Base-by-base conservation (phyloP, 2,113 vertebrate species). In the Calonectris borealis region DNA sequence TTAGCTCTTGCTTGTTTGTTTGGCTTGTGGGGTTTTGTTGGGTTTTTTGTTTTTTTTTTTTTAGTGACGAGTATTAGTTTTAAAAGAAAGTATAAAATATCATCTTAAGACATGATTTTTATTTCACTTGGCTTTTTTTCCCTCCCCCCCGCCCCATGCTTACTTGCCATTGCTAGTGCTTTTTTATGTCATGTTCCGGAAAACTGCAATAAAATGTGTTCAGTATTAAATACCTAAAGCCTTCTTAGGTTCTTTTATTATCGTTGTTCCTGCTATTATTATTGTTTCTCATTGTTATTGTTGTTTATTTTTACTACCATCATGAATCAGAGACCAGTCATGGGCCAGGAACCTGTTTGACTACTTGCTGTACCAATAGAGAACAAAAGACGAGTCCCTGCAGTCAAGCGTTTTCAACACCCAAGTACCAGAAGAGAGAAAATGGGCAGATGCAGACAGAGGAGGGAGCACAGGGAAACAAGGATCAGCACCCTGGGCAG, bases 1-100 rank as follows among this genome's bases (percentile, higher is more conserved):
- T 86, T 84, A 81, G 72, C 48, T 92, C 44, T 86, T 90, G n/a
- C 27, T 77, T 93, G n/a, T 70, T 79, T 91, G 27, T 85, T 88
- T 88, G 54, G 87, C 48, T 26, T 76, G 57, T 10, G 19, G 15
- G 20, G 16, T 2, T 29, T 44, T 22, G 49, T 40, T 40, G 40
- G 40, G 40, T 10, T 17, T 31, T 6, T 36, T 27, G 38, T 19
- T 25, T 40, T 19, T 36, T 42, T 42, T 54, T n/a, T 65, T 51
- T 73, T 16, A 55, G 11, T 71, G 24, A 65, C 13, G 16, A 72
- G 42, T 82, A 80, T 49, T 62, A 61, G 7, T 77, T 44, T 84
- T 3, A 54, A 55, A 71, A 60, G 9, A 62, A 80, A 49, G 7
- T 46, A 42, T 42, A 51, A 95, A 77, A 58, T 70, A 51, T 25